Conservation (phyloP, 92 coral and sea anemone species). For the Epizoanthus illoricatus region DNA sequence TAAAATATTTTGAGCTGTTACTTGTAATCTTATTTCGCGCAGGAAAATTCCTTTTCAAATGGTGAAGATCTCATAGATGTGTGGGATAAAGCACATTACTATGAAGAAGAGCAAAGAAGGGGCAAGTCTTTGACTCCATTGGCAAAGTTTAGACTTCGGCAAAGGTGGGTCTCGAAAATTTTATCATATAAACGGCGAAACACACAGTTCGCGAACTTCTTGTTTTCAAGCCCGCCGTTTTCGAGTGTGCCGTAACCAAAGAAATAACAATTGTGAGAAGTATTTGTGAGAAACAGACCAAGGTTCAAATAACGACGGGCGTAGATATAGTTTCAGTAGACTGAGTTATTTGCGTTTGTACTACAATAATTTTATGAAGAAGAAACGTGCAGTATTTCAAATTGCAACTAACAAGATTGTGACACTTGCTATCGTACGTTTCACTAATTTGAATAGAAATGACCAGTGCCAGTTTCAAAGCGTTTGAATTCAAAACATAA, state of each 20-base stretch:
- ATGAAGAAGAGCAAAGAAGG: constrained; percentile 38
- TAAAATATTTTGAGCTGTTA: background rate
- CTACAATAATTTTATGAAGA: background rate
- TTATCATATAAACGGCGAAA: no score
- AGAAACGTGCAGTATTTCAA: constrained; percentile 7
- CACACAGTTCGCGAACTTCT: background rate
- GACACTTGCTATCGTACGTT: constrained; percentile 1
- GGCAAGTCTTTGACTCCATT: constrained; percentile 35
- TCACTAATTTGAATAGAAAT: background rate
- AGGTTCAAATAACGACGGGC: background rate
- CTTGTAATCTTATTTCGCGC: background rate
- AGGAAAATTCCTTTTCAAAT: constrained; percentile 48
- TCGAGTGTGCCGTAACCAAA: no score
- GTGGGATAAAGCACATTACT: constrained; percentile 62
- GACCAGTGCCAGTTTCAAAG: no score
- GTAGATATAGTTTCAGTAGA: background rate
- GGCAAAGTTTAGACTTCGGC: constrained; percentile 48
- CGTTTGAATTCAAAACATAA: no score
- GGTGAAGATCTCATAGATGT: constrained; percentile 55
- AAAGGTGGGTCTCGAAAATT: constrained; percentile 27
- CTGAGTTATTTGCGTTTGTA: background rate
- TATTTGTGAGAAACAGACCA: no score
- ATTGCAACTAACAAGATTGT: constrained; percentile 22
- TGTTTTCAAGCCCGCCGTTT: background rate
- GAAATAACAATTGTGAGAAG: no score